phyloP scores from a whole-genome alignment of 2,797 vertebrate genomes.

The Bovichtus variegatus region DNA sequence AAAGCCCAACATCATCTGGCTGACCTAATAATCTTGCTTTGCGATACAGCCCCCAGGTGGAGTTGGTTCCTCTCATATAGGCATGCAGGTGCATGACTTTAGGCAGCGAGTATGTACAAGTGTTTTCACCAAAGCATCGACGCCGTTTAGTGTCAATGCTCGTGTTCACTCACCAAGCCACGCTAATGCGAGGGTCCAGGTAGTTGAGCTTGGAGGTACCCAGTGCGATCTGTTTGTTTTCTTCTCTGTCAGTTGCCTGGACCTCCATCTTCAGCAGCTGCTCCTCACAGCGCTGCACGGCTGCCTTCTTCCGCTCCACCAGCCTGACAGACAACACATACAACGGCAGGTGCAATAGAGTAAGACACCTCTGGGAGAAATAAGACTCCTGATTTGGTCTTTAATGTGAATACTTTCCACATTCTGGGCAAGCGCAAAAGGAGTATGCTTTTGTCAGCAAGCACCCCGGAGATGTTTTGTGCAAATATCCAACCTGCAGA shows the following conservation, averaged over 20 bases:
- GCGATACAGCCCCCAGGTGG: not conserved
- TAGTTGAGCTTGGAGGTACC: conserved; percentile 91
- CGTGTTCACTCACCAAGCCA: conserved; percentile 83
- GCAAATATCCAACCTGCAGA: not conserved
- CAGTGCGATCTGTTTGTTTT: conserved; percentile 89
- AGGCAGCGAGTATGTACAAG: not conserved
- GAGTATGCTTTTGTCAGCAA: not conserved
- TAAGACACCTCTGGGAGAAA: not conserved
- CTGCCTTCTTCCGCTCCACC: conserved; percentile 84
- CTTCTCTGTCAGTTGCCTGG: conserved; percentile 87
- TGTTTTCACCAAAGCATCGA: not conserved
- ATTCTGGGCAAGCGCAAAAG: not conserved
- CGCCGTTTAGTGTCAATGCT: not conserved
- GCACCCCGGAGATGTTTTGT: not conserved
- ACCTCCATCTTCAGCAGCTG: conserved; percentile 88
- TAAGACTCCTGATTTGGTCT: not conserved
- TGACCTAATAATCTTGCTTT: not conserved
- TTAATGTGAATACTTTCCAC: not conserved
- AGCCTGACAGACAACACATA: conserved; percentile 67
- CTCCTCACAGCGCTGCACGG: conserved; percentile 84
- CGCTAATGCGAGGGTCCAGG: conserved; percentile 88
- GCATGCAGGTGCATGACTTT: not conserved
- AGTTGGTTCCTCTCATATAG: not conserved
- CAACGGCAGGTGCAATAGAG: not conserved
- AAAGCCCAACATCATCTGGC: not conserved